Evolutionary conservation across 2,113 vertebrate genomes (phyloP).

Genomic region (Astur gentilis): DNA sequence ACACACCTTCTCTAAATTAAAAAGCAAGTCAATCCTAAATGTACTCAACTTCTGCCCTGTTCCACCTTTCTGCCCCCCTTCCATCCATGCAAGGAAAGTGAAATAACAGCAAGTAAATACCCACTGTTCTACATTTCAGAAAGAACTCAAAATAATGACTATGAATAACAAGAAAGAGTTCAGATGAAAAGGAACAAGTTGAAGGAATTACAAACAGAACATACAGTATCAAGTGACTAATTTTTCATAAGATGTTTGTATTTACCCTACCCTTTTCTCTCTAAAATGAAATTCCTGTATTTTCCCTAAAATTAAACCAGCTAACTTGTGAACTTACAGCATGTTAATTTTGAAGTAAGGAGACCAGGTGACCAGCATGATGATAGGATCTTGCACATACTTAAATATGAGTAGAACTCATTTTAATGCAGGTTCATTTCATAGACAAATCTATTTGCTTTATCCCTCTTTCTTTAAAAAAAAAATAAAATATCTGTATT

Average conservation of each 20-base stretch:
- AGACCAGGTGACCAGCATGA: background rate
- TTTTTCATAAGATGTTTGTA: background rate
- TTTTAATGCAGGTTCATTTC: background rate
- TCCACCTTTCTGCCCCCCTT: background rate
- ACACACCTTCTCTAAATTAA: background rate
- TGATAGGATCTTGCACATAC: background rate
- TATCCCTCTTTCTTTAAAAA: background rate
- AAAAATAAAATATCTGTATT: background rate
- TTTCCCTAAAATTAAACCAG: background rate
- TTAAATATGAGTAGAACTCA: background rate
- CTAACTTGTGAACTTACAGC: background rate
- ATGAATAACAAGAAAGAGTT: background rate
- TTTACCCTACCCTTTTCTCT: background rate
- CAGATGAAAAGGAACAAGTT: background rate
- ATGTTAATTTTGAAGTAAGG: background rate
- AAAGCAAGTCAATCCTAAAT: background rate
- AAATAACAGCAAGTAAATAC: background rate
- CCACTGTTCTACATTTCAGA: background rate
- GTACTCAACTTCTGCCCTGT: background rate
- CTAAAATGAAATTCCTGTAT: background rate
- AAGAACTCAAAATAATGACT: background rate
- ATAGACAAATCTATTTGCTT: background rate
- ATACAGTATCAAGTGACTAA: background rate
- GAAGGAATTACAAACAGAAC: background rate
- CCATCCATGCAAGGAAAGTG: background rate